Conservation (phyloP, 2,113 vertebrate genomes). For the Mandrillus leucophaeus region DNA sequence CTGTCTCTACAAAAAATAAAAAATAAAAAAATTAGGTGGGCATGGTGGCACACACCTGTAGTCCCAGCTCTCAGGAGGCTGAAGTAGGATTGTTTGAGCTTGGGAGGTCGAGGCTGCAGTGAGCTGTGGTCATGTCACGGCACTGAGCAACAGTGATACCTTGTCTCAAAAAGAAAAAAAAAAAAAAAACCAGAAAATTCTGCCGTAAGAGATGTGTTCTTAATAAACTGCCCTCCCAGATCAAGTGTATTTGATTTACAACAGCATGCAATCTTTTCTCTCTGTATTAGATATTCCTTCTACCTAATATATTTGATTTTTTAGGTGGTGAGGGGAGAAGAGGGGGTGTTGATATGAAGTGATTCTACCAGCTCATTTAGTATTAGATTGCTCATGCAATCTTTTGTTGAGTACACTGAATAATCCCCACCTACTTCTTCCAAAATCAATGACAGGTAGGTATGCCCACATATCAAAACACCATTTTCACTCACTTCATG, state of each 20-base stretch:
- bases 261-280: neutral
- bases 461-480: neutral
- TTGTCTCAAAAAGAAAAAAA: neutral
- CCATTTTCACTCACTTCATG: neutral
- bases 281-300: neutral
- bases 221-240: neutral
- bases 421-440: neutral
- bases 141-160: no score
- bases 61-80: no score
- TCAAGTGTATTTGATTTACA: neutral
- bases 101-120: no score
- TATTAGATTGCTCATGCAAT: neutral
- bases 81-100: no score
- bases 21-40: no score
- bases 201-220: neutral
- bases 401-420: neutral
- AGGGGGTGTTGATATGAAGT: neutral
- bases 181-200: neutral
- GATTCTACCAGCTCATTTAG: neutral
- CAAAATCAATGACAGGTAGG: neutral
- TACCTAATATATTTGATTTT: neutral
- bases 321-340: neutral
- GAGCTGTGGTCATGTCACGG: no score
- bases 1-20: no score
- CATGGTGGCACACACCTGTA: no score